phyloP scores from a whole-genome alignment of 2,888 invertebrate species.

The Scaptodrosophila latifasciaeformis region DNA sequence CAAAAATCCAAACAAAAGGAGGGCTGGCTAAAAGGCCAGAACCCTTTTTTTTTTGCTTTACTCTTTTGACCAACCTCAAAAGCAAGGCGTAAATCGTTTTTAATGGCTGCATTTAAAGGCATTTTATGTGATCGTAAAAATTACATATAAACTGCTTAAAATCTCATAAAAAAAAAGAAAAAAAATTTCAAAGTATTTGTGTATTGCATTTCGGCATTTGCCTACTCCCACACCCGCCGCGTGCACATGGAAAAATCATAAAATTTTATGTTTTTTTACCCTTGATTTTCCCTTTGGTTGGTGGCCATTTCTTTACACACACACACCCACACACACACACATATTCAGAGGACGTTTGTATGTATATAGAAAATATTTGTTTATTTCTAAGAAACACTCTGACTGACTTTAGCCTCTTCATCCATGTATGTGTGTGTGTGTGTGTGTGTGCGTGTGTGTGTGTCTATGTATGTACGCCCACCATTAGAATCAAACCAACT shows the following conservation, averaged over 20 bases:
- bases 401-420: too few relatives aligned
- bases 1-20: background rate
- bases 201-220: too few relatives aligned
- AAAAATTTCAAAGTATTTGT: conserved; percentile 31
- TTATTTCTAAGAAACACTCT: too few relatives aligned
- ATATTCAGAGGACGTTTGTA: conserved; percentile 23
- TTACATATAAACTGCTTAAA: conserved; percentile 67
- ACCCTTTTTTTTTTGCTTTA: too few relatives aligned
- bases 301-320: conserved; percentile 9
- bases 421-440: too few relatives aligned
- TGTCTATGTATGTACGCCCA: conserved; percentile 19
- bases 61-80: conserved; percentile 32
- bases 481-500: conserved; percentile 20
- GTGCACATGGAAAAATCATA: conserved; percentile 43
- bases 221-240: too few relatives aligned
- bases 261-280: conserved; percentile 45
- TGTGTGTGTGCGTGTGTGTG: conserved; percentile 21
- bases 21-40: conserved; percentile 44
- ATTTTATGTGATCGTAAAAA: conserved; percentile 63
- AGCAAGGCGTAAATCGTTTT: conserved; percentile 16
- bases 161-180: conserved; percentile 50
- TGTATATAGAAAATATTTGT: conserved; percentile 26
- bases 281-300: conserved; percentile 13
- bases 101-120: conserved; percentile 60
- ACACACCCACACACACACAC: conserved; percentile 20